A percentile compares a stretch with the other conserved stretches of the same genome.
These are phyloP conservation scores for Eleginops maclovinus DNA, from an alignment of 2,113 vertebrate genomes.

Conservation along the genomic window DNA sequence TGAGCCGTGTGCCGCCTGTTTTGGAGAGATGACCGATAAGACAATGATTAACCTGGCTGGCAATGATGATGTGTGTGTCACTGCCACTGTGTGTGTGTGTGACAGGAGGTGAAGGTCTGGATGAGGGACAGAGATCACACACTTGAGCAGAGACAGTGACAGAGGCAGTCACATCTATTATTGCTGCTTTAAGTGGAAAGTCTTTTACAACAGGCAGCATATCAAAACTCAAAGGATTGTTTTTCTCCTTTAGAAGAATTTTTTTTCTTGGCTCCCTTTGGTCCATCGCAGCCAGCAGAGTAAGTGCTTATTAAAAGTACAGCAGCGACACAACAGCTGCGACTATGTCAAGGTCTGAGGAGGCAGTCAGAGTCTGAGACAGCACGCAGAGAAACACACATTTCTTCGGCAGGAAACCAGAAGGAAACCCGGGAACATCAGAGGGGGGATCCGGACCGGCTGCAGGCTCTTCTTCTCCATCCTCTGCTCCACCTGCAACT, in stretches of 20 bases:
- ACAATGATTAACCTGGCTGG: constrained; percentile 86
- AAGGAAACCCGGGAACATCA: too few relatives aligned
- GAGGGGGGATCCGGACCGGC: too few relatives aligned
- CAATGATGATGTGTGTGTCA: constrained; percentile 3
- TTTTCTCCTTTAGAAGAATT: constrained; percentile 23
- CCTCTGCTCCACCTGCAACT: constrained; percentile 55
- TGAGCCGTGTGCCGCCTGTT: constrained; percentile 54
- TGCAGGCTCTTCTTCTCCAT: constrained; percentile 8
- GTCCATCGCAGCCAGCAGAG: constrained; percentile 30
- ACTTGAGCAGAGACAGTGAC: neutral
- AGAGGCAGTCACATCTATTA: neutral
- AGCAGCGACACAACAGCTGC: constrained; percentile 48
- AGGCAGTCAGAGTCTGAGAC: constrained; percentile 15
- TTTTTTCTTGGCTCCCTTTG: constrained; percentile 26
- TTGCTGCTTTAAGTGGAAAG: neutral
- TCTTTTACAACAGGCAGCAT: neutral
- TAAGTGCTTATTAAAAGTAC: constrained; percentile 37
- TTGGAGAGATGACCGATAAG: constrained; percentile 48
- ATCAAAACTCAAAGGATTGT: constrained; percentile 4
- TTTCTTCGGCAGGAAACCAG: too few relatives aligned
- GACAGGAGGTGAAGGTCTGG: constrained; percentile 70
- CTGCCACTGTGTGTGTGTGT: constrained; percentile 42
- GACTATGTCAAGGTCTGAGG: constrained; percentile 59
- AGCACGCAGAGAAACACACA: too few relatives aligned
- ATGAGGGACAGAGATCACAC: constrained; percentile 36